Evolutionary conservation across 64 coral and sea anemone species (phyloP), one percentile per base, ranked within the genome.

Genomic region (Astreopora myriophthalma): DNA sequence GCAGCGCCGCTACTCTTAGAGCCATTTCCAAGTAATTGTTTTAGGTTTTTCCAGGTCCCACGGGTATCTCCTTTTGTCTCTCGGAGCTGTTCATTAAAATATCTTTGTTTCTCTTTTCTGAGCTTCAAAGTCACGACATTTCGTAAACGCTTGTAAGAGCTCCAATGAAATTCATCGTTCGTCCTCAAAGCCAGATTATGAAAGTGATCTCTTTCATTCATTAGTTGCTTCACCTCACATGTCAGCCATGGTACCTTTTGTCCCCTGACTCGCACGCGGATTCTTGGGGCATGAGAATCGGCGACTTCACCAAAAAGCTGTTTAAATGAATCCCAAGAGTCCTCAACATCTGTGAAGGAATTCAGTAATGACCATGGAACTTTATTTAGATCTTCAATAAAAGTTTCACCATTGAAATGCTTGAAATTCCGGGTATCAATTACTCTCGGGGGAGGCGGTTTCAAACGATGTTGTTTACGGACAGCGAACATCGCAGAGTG

Each of bases 221-320:
- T 92, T 75, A 86, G 69, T 39, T 92, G 77, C 29, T 55, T 36
- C 38, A 86, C 73, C 29, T 85, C 67, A 20, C 64, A 80, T 75
- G 78, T 92, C 35, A 92, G 17, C 89, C 89, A 92, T 92, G 78
- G 89, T 46, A 92, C 62, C 52, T 71, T 60, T 42, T 71, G 66
- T 39, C 90, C 90, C 62, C 80, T 58, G 36, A 92, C 72, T 85
- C 79, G 55, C 66, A 76, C 51, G 0, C 48, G 46, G 70, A 92
- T 68, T 68, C 60, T 62, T 76, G 90, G 90, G 61, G 80, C 71
- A 51, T 92, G 80, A 26, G 71, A 62, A 67, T 85, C 33, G 9
- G 68, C 68, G 9, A 78, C 67, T 38, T 75, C 39, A 75, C 34
- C 20, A 58, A 91, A 91, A 58, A 91, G 89, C 17, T 33, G 62